Percentiles rank a stretch among this genome's conserved stretches.
phyloP scores from a whole-genome alignment of 2,888 invertebrate genomes.

The Mythimna lalbum region DNA sequence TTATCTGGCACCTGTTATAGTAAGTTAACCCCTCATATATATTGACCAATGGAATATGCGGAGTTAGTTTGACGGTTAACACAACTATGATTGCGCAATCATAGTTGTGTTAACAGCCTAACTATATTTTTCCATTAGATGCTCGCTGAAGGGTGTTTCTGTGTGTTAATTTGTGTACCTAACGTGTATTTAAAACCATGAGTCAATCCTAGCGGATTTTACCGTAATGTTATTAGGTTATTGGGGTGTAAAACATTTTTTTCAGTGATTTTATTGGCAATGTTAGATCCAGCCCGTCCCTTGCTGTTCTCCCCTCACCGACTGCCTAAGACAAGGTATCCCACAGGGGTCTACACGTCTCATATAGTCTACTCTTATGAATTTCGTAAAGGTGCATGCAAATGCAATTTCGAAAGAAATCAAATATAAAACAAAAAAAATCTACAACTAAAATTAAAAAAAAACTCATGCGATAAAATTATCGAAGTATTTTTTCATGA shows the following conservation, averaged over 20 bases:
- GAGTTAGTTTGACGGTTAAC: neutral
- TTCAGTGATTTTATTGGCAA: neutral
- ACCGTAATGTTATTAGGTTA: neutral
- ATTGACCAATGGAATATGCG: neutral
- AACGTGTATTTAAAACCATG: neutral
- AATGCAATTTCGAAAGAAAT: neutral
- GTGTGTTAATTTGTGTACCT: neutral
- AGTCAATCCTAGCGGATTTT: neutral
- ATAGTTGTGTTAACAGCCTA: slow-evolving; percentile 18
- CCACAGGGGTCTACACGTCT: neutral
- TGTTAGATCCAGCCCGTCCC: neutral
- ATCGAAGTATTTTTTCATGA: neutral
- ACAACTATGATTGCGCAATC: slow-evolving; percentile 25
- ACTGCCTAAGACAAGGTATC: no score
- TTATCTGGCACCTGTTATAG: neutral
- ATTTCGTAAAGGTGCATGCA: slow-evolving; percentile 4
- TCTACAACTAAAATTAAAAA: slow-evolving; percentile 1
- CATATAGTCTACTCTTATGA: neutral
- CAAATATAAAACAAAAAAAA: neutral
- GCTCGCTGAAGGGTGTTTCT: neutral
- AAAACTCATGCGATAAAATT: slow-evolving; percentile 34
- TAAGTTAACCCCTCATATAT: neutral
- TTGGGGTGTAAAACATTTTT: neutral
- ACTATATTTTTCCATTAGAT: neutral
- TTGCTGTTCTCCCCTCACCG: no score